Base-by-base conservation (phyloP, 2,888 invertebrate species). In the Nineta flava region DNA sequence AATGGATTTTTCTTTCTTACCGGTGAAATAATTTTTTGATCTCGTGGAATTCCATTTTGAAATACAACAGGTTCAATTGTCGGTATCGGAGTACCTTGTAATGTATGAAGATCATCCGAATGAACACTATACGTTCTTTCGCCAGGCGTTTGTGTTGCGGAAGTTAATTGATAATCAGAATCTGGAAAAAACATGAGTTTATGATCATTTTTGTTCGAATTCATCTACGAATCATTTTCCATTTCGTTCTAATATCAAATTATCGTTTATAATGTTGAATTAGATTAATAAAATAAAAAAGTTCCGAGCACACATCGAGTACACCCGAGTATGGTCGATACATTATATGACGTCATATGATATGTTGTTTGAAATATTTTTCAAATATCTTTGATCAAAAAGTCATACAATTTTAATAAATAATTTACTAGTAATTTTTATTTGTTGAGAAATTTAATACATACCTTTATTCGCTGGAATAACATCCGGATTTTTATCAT, bases 401-500 rank as follows among this genome's bases (percentile, higher is more conserved):
- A n/a, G n/a, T 45, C 17, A 13, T n/a, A 3, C 10, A 3, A 2
- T 45, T 21, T 19, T 13, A 45, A 3, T 13, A 45, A 13, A 32
- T 10, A 32, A 15, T 9, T 9, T 2, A 13, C 13, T 9, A 41
- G 13, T n/a, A 4, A 16, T 15, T 41, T 15, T 13, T 9, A 45
- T 16, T 19, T 12, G 19, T 47, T 48, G 42, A 19, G 5, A 42
- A 42, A 42, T 17, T 12, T 16, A 43, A 3, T 44, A 3, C 12
- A 69, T 71, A 87, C 88, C 87, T 81, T 87, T 87, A 64, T 85
- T 87, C 57, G 83, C 79, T 26, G 90, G 88, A 52, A 90, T 84
- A 55, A 90, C 87, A 64, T 90, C 90, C 26, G 90, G 90, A 71
- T 90, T 90, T 65, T 82, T 83, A 67, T 92, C 91, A 62, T 91